Percentiles rank a stretch among this genome's conserved stretches.
Conservation (phyloP, 2,888 invertebrate species). For the Pollenia amentaria region DNA sequence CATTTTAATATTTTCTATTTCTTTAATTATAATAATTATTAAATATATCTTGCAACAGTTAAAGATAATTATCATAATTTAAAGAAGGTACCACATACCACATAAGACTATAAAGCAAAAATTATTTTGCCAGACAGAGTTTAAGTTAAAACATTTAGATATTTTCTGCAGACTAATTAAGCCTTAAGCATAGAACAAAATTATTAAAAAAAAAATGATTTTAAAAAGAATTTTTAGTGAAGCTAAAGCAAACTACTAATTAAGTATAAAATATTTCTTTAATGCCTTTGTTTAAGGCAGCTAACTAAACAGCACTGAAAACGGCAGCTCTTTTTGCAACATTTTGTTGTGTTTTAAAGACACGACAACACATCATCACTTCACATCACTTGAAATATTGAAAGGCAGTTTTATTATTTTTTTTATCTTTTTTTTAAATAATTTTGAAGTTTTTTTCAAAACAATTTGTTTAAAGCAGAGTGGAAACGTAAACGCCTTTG, state of each 20-base stretch:
- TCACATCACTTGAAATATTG: conserved; percentile 39
- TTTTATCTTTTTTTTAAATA: background rate
- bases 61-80: conserved; percentile 60
- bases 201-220: conserved; percentile 37
- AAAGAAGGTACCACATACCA: conserved; percentile 7
- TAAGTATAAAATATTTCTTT: conserved; percentile 24
- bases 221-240: conserved; percentile 39
- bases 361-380: conserved; percentile 51
- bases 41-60: conserved; percentile 51
- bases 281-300: background rate
- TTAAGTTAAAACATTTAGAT: conserved; percentile 50
- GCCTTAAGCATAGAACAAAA: conserved; percentile 69
- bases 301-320: background rate
- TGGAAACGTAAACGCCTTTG: conserved; percentile 36
- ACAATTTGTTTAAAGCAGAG: conserved; percentile 24
- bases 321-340: conserved; percentile 52
- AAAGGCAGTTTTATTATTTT: too few species aligned
- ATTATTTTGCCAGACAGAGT: conserved; percentile 15
- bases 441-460: conserved; percentile 8
- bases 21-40: conserved; percentile 52
- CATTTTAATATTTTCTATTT: conserved; percentile 2
- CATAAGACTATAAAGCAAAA: background rate
- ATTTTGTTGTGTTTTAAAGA: conserved; percentile 40
- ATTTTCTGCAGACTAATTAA: conserved; percentile 66
- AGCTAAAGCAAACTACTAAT: conserved; percentile 41